A percentile compares a stretch with the other conserved stretches of the same genome.
Evolutionary conservation across 1,140 invertebrate genomes (phyloP).

Genomic region (Brachionus rotundiformis): DNA sequence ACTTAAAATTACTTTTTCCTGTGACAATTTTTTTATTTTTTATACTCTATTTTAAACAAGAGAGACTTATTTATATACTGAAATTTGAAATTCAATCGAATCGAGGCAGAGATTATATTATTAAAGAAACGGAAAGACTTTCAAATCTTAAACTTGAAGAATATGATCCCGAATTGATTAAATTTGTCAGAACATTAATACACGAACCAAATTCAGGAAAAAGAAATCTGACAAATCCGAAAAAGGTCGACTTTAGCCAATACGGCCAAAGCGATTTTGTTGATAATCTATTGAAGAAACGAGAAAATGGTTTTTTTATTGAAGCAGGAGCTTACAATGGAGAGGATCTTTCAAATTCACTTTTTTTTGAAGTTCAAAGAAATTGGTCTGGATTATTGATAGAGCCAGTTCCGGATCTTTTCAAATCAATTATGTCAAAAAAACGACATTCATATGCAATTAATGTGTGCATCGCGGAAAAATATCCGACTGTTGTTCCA

Average conservation of each 20-base stretch:
- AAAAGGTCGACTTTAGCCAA: conserved; percentile 40
- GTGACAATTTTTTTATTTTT: background rate
- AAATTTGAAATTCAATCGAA: no score
- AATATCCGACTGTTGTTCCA: background rate
- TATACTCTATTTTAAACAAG: no score
- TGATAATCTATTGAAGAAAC: conserved; percentile 52
- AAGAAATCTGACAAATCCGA: background rate
- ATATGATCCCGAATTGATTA: background rate
- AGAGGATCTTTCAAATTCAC: conserved; percentile 68
- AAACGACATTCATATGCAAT: conserved; percentile 15
- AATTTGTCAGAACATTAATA: background rate
- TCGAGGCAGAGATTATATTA: no score
- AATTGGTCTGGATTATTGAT: no score
- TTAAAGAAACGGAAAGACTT: background rate
- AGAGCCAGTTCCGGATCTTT: no score
- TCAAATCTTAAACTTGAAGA: background rate
- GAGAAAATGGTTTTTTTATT: conserved; percentile 63
- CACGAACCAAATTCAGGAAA: background rate
- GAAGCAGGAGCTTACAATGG: conserved; percentile 69
- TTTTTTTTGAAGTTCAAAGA: no score
- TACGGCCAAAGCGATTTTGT: conserved; percentile 46
- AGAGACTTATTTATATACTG: background rate
- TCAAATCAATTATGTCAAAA: conserved; percentile 65
- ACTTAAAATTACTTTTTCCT: no score
- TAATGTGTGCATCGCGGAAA: conserved; percentile 16